Evolutionary conservation across 2,113 vertebrate species (phyloP).

Genomic region (Larimichthys crocea): DNA sequence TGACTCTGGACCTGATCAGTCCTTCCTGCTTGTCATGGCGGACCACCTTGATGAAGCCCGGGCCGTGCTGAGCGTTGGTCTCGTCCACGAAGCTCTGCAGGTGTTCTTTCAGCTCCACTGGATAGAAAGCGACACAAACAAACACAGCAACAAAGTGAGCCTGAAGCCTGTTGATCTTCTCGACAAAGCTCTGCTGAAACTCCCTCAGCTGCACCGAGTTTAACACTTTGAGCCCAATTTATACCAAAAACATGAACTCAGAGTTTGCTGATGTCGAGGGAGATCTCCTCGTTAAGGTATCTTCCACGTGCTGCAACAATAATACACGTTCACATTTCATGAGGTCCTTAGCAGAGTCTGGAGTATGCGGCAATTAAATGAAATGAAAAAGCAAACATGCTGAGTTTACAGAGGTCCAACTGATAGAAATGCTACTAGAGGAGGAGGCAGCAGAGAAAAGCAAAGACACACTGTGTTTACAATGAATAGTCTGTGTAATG

Average conservation of each 20-base stretch:
- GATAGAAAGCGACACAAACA: conserved; percentile 25
- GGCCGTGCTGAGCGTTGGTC: conserved; percentile 85
- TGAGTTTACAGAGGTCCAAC: conserved; percentile 23
- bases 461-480: background rate
- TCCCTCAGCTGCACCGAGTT: background rate
- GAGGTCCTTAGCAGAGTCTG: background rate
- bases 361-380: background rate
- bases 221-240: background rate
- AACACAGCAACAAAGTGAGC: too few relatives aligned
- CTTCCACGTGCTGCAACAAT: background rate
- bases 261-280: background rate
- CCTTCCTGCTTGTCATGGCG: conserved; percentile 93
- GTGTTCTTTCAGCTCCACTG: conserved; percentile 94
- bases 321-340: conserved; percentile 6
- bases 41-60: conserved; percentile 93
- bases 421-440: background rate
- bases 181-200: background rate
- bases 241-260: background rate
- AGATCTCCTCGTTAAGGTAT: background rate
- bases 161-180: conserved; percentile 29
- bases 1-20: conserved; percentile 93
- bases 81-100: conserved; percentile 90
- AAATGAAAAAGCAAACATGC: conserved; percentile 4
- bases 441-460: background rate
- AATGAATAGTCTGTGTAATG: background rate